These are phyloP conservation scores for Metellina segmentata DNA, from an alignment of 2,888 invertebrate genomes.

Conservation along the genomic window DNA sequence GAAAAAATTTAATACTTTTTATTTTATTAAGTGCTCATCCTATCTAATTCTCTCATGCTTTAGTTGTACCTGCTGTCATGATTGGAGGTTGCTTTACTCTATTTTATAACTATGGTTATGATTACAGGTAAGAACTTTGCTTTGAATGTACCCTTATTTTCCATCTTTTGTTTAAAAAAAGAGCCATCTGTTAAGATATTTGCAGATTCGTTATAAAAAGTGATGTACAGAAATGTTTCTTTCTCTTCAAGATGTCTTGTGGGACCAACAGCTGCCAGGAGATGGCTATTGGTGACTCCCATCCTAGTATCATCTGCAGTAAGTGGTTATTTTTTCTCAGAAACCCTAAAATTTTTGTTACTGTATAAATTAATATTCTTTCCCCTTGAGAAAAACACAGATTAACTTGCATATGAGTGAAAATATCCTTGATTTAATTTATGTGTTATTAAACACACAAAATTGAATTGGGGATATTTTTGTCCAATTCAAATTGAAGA, in stretches of 20 bases:
- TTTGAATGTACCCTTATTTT: neutral
- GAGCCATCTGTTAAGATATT: too few species aligned
- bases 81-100: conserved; percentile 63
- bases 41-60: neutral
- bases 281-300: conserved; percentile 76
- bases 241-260: conserved; percentile 74
- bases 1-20: neutral
- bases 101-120: conserved; percentile 67
- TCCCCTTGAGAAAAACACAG: neutral
- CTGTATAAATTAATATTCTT: neutral
- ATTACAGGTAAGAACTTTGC: conserved; percentile 49
- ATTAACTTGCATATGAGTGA: neutral
- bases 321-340: conserved; percentile 7
- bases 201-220: neutral
- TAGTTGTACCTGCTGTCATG: conserved; percentile 60
- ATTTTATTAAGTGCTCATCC: neutral
- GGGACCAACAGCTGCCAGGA: conserved; percentile 75
- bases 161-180: too few species aligned
- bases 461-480: neutral
- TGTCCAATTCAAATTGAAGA: too few species aligned
- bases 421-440: neutral
- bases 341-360: too few species aligned
- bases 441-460: neutral
- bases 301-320: conserved; percentile 73
- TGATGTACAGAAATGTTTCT: neutral